Conservation (phyloP, 1,140 invertebrate species). For the Drosophila arawakana region DNA sequence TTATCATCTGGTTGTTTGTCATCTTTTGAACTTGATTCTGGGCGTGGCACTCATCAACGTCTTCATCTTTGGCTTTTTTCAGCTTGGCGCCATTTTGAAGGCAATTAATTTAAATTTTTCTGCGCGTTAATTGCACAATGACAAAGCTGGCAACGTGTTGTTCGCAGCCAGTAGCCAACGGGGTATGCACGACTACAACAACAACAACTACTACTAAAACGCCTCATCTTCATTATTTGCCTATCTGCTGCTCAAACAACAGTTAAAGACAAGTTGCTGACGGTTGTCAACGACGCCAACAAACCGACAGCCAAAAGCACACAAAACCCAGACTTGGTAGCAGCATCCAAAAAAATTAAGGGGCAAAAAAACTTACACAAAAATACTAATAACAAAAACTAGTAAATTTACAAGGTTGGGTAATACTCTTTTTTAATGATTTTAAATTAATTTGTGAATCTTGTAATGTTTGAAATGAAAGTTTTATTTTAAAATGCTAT, state of each 20-base stretch:
- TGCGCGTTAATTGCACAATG: constrained; percentile 78
- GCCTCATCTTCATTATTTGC: constrained; percentile 74
- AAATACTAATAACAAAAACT: constrained; percentile 10
- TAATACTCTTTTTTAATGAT: too few relatives aligned
- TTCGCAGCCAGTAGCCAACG: constrained; percentile 35
- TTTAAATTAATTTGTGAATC: too few relatives aligned
- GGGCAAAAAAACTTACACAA: background rate
- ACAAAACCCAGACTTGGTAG: constrained; percentile 59
- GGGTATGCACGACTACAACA: background rate
- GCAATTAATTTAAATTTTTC: constrained; percentile 80
- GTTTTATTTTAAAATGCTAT: too few relatives aligned
- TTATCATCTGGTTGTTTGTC: constrained; percentile 18
- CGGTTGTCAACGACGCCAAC: constrained; percentile 31
- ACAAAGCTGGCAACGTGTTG: constrained; percentile 67
- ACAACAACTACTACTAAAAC: constrained; percentile 18
- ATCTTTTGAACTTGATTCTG: constrained; percentile 34
- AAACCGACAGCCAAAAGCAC: constrained; percentile 42
- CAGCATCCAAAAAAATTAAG: constrained; percentile 44
- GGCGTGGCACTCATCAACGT: constrained; percentile 61
- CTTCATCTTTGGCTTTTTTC: constrained; percentile 23
- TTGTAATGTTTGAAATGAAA: too few relatives aligned
- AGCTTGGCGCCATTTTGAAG: constrained; percentile 75
- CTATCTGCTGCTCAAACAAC: constrained; percentile 74
- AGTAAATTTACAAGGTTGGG: too few relatives aligned
- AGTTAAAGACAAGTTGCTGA: constrained; percentile 73